Percentiles rank a stretch among this genome's conserved stretches.
These are phyloP conservation scores for Riparia riparia DNA, from an alignment of 2,113 vertebrate genomes.

Conservation along the genomic window DNA sequence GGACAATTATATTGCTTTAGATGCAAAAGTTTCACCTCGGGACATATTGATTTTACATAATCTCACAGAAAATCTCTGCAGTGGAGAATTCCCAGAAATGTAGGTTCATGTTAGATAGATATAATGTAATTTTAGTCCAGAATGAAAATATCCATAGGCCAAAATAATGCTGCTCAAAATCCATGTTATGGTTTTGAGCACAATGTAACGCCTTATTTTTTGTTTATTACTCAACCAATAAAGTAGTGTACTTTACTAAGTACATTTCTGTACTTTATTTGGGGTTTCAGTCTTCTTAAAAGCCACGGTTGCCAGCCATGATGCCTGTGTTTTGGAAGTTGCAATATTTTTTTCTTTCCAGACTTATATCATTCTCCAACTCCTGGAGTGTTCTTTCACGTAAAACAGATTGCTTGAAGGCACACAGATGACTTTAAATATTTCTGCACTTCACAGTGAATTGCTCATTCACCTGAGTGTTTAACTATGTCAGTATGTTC, in stretches of 20 bases:
- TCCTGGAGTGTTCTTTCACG: slow-evolving; percentile 66
- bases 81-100: neutral
- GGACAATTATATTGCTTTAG: neutral
- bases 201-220: neutral
- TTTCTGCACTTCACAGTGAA: slow-evolving; percentile 81
- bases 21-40: neutral
- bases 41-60: neutral
- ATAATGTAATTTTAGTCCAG: neutral
- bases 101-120: neutral
- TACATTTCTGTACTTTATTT: neutral
- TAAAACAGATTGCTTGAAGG: slow-evolving; percentile 75
- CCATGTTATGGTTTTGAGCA: neutral
- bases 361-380: neutral
- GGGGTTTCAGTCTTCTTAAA: neutral
- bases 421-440: slow-evolving; percentile 76
- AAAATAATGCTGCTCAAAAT: neutral
- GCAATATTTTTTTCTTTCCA: neutral
- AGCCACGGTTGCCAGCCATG: neutral
- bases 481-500: slow-evolving; percentile 79
- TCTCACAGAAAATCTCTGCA: neutral
- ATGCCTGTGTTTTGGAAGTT: neutral
- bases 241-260: neutral
- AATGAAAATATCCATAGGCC: neutral
- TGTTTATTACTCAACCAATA: neutral
- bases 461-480: slow-evolving; percentile 85